Conservation (phyloP, 1,140 invertebrate genomes). For the Lasioglossum baleicum region DNA sequence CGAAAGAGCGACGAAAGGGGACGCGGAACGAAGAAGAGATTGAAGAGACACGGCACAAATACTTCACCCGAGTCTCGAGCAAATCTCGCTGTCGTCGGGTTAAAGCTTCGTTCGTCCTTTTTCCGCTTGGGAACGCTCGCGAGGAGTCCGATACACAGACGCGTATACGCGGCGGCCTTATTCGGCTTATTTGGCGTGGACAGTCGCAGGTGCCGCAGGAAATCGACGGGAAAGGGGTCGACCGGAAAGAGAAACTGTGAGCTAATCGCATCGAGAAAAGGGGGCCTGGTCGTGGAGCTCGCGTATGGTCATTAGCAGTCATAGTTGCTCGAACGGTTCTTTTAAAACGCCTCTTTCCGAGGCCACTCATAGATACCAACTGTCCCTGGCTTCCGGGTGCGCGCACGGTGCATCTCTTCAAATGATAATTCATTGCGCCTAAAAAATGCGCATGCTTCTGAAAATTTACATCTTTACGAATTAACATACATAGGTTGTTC, state of each 20-base stretch:
- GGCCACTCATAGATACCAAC: neutral
- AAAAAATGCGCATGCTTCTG: too few species aligned
- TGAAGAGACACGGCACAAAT: too few species aligned
- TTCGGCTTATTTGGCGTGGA: slow-evolving; percentile 49
- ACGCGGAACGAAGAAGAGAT: too few species aligned
- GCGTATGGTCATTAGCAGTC: slow-evolving; percentile 17
- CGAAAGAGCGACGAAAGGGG: too few species aligned
- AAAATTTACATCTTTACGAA: too few species aligned
- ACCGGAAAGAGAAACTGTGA: slow-evolving; percentile 53
- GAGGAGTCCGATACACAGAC: slow-evolving; percentile 15
- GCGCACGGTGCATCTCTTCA: too few species aligned
- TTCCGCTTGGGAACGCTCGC: slow-evolving; percentile 14
- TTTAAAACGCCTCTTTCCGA: neutral
- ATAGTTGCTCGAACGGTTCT: neutral
- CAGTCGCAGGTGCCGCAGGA: slow-evolving; percentile 41
- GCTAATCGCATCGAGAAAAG: slow-evolving; percentile 42
- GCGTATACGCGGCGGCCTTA: slow-evolving; percentile 28
- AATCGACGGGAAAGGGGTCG: slow-evolving; percentile 45
- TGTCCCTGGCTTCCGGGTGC: neutral
- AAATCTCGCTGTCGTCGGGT: neutral
- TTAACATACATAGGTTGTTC: too few species aligned
- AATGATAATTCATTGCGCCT: too few species aligned
- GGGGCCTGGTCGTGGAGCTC: neutral
- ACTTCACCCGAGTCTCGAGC: neutral
- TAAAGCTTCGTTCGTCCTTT: neutral